Percentiles rank a stretch among this genome's conserved stretches.
phyloP scores from a whole-genome alignment of 2,113 vertebrate species.

The Suricata suricatta region DNA sequence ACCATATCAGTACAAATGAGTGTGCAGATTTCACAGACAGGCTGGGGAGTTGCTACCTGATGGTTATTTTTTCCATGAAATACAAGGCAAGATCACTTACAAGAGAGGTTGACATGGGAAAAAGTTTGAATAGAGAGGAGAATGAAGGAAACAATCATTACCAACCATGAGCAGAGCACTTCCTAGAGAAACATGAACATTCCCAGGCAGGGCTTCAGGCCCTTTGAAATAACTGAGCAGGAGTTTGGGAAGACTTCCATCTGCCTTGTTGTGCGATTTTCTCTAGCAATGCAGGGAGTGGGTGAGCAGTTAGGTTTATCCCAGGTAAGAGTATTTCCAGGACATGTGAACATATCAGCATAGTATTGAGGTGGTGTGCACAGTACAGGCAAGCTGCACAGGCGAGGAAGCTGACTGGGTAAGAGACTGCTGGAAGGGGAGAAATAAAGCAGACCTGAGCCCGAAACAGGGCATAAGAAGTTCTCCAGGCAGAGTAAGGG shows the following conservation, averaged over 20 bases:
- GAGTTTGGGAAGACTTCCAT: background rate
- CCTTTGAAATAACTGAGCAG: background rate
- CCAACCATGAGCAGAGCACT: background rate
- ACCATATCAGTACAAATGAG: background rate
- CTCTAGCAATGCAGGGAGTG: background rate
- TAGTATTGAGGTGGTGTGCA: background rate
- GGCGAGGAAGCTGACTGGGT: too few relatives aligned
- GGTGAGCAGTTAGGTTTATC: background rate
- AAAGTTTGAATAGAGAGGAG: background rate
- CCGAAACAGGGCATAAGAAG: background rate
- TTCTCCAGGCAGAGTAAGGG: background rate
- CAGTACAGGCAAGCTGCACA: background rate
- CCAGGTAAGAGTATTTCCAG: background rate
- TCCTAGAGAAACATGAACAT: background rate
- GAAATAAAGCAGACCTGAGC: background rate
- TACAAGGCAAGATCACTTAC: background rate
- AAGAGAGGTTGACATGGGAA: background rate
- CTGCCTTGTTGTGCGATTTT: background rate
- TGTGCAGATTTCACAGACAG: background rate
- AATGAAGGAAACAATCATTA: background rate
- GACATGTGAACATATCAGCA: background rate
- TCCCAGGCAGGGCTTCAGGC: background rate
- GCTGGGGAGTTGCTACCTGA: background rate
- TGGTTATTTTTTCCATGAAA: background rate
- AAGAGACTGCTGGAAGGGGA: background rate